Percentiles rank a stretch among this genome's conserved stretches.
These are phyloP conservation scores for Pyrrhia umbra DNA, from an alignment of 2,888 invertebrate species.

Conservation along the genomic window DNA sequence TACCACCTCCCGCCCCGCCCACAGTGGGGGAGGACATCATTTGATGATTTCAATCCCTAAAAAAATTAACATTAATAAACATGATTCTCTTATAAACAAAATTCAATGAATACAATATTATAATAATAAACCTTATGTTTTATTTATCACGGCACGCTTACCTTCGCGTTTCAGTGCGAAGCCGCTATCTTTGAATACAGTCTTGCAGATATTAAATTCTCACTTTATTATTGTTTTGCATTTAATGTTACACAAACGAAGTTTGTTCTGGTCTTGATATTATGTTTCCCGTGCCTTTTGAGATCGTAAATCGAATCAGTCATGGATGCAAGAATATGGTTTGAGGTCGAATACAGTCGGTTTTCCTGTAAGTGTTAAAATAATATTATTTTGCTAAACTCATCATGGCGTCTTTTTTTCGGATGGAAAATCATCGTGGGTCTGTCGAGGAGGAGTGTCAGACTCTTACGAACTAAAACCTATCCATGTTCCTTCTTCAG, in stretches of 20 bases:
- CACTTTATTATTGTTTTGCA: slow-evolving; percentile 5
- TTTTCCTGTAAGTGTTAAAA: too few species aligned
- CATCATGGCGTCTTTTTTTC: neutral
- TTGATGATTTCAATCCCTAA: too few species aligned
- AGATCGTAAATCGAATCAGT: slow-evolving; percentile 1
- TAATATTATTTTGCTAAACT: neutral
- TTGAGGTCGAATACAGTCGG: neutral
- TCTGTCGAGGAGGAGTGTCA: too few species aligned
- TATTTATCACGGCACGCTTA: neutral
- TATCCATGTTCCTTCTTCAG: too few species aligned
- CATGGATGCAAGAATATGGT: neutral
- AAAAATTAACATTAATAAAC: neutral
- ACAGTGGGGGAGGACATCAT: too few species aligned
- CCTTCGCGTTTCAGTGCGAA: neutral
- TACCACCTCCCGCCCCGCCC: too few species aligned
- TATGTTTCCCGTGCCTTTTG: slow-evolving; percentile 5
- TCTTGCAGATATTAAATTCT: slow-evolving; percentile 21
- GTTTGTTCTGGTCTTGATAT: slow-evolving; percentile 8
- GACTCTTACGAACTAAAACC: too few species aligned
- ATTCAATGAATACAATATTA: neutral
- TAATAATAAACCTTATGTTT: neutral
- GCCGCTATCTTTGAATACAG: neutral
- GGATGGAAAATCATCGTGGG: neutral
- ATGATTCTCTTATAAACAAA: neutral
- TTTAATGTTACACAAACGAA: slow-evolving; percentile 6